A percentile compares a stretch with the other conserved stretches of the same genome.
Conservation (phyloP, 1,140 invertebrate species). For the Pollicipes pollicipes region DNA sequence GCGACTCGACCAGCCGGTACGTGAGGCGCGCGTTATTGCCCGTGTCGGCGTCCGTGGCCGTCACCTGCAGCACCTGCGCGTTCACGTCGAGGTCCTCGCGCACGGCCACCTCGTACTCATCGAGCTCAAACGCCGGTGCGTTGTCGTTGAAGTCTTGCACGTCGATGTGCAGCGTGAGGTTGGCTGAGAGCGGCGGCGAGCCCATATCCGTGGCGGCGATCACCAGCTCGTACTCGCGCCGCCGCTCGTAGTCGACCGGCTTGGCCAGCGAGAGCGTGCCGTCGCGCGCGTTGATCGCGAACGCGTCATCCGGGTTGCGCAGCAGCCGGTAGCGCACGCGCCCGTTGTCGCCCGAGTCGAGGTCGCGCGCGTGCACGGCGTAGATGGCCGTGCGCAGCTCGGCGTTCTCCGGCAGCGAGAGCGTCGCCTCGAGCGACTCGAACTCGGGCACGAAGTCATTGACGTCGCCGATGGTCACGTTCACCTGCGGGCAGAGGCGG, state of each 20-base stretch:
- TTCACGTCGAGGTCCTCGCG: constrained; percentile 60
- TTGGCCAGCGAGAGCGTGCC: constrained; percentile 47
- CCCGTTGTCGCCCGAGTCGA: constrained; percentile 56
- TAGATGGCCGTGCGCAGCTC: constrained; percentile 59
- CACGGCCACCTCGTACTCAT: constrained; percentile 58
- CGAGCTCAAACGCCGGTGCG: constrained; percentile 62
- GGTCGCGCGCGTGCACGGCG: constrained; percentile 63
- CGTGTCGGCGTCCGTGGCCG: constrained; percentile 71
- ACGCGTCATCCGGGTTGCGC: constrained; percentile 31
- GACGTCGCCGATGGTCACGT: constrained; percentile 72
- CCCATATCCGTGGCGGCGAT: constrained; percentile 66
- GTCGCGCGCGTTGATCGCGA: constrained; percentile 43
- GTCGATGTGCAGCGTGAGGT: constrained; percentile 65
- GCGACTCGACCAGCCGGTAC: constrained; percentile 45
- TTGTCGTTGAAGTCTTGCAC: constrained; percentile 91
- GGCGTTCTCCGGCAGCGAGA: constrained; percentile 75
- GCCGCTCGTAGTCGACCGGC: constrained; percentile 69
- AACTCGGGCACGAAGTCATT: constrained; percentile 88
- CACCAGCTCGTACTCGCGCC: constrained; percentile 58
- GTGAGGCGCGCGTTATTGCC: constrained; percentile 84
- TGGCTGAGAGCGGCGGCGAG: constrained; percentile 48
- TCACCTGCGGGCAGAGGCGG: constrained; percentile 41
- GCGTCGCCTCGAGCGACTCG: constrained; percentile 50
- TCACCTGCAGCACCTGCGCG: constrained; percentile 53
- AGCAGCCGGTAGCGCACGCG: constrained; percentile 53